Base-by-base conservation (phyloP, 2,113 vertebrate species). In the Tragelaphus strepsiceros region DNA sequence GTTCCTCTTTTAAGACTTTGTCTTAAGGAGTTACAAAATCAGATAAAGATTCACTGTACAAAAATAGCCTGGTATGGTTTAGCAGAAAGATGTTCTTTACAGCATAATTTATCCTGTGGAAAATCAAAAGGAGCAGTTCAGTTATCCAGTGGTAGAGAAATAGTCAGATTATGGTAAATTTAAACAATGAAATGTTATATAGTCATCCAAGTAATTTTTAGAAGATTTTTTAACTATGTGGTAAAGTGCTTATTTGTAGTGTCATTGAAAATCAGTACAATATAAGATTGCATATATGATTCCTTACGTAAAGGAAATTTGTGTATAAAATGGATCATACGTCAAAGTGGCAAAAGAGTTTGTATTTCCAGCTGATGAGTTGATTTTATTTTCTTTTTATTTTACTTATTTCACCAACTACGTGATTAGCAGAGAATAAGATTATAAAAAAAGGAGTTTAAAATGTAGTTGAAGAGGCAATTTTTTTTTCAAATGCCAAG, bases 361-460 rank as follows among this genome's bases (percentile, higher is more conserved):
- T 92, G n/a, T 71, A 54, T 95, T 94, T 95, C 39, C 78, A 82
- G 74, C 84, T 49, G 32, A 32, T 80, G 22, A 39, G 15, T 83
- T 96, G 64, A 62, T 77, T 94, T 93, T 94, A 15, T 95, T 91
- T 90, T 92, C 78, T 80, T 86, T 89, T 46, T 51, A 78, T 91
- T 93, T 64, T 64, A 30, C 7, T 15, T 93, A 53, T 92, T 95
- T 97, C 22, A 67, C 49, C 81, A 84, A 16, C 6, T 90, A 9
- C 32, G 46, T 39, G 22, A 19, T 30, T 71, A 92, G 74, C 64
- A 88, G 64, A 96, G 92, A 93, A 90, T 80, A 82, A 46, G 13
- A 1, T 86, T 95, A 59, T 56, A 11, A 56, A 74, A 54, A 53
- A 84, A 46, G 11, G 53, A 89, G 32, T 58, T 71, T 80, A 64